phyloP scores from a whole-genome alignment of 1,140 invertebrate genomes.

The Sarcophaga bullata region DNA sequence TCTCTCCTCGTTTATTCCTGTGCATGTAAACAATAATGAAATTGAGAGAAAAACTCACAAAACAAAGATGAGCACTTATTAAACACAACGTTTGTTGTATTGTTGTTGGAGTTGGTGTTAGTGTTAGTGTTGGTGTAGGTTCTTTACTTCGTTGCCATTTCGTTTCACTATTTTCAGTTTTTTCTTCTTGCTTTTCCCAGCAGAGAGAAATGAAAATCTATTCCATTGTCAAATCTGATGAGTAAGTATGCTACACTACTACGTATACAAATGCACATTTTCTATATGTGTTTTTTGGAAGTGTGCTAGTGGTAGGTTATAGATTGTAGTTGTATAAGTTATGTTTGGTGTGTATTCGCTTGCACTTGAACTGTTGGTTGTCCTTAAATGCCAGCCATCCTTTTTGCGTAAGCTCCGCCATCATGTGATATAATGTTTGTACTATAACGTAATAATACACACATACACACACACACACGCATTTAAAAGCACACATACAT shows the following conservation, averaged over 20 bases:
- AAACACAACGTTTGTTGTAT: too few species aligned
- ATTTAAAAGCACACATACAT: not conserved
- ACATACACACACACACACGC: not conserved
- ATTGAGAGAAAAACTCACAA: too few species aligned
- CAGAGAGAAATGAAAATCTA: not conserved
- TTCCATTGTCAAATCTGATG: not conserved
- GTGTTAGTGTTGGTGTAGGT: not conserved
- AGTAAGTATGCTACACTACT: too few species aligned
- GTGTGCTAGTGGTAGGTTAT: not conserved
- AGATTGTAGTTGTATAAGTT: not conserved
- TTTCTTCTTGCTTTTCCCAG: not conserved
- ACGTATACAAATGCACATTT: not conserved
- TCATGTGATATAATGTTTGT: constrained; percentile 29
- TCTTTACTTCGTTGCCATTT: not conserved
- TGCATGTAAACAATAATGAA: too few species aligned
- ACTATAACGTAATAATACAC: constrained; percentile 38
- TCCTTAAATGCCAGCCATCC: constrained; percentile 37
- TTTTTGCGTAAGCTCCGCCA: constrained; percentile 36
- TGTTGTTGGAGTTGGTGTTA: not conserved
- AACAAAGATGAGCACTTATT: too few species aligned
- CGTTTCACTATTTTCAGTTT: not conserved
- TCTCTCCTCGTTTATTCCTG: too few species aligned
- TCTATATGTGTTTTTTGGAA: not conserved
- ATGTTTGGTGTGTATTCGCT: constrained; percentile 31
- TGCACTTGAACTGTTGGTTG: constrained; percentile 38